phyloP scores from a whole-genome alignment of 2,113 vertebrate genomes.

The Mesitornis unicolor region DNA sequence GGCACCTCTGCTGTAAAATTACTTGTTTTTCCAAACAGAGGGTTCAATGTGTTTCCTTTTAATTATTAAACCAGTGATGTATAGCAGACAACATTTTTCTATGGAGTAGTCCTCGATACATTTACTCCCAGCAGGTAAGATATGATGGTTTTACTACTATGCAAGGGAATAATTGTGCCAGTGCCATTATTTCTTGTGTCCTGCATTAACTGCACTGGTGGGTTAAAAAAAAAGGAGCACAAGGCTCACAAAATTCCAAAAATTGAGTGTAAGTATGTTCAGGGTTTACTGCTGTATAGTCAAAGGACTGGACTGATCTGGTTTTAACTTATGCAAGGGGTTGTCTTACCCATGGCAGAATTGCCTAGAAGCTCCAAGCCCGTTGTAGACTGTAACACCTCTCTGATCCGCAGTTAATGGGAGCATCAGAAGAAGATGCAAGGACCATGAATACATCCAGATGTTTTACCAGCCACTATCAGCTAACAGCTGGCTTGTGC shows the following conservation, averaged over 20 bases:
- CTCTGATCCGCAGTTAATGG: neutral
- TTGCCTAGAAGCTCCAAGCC: neutral
- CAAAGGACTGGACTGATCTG: neutral
- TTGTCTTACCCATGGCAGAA: neutral
- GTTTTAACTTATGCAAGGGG: rapidly evolving
- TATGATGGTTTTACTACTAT: neutral
- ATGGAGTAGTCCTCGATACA: neutral
- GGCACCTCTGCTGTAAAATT: neutral
- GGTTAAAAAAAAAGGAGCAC: neutral
- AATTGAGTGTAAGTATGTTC: neutral
- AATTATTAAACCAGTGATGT: neutral
- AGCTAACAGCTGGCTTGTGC: neutral
- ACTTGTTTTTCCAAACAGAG: neutral
- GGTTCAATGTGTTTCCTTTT: neutral
- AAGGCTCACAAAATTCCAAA: neutral
- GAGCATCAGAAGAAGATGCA: neutral
- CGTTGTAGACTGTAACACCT: neutral
- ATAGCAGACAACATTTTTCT: neutral
- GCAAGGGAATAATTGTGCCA: neutral
- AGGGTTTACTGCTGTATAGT: neutral
- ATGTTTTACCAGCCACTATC: neutral
- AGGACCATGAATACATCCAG: neutral
- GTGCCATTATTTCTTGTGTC: neutral
- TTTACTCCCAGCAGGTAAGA: neutral
- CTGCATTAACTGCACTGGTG: neutral